Base-by-base conservation (phyloP, 2,113 vertebrate genomes). In the Hoplias malabaricus region DNA sequence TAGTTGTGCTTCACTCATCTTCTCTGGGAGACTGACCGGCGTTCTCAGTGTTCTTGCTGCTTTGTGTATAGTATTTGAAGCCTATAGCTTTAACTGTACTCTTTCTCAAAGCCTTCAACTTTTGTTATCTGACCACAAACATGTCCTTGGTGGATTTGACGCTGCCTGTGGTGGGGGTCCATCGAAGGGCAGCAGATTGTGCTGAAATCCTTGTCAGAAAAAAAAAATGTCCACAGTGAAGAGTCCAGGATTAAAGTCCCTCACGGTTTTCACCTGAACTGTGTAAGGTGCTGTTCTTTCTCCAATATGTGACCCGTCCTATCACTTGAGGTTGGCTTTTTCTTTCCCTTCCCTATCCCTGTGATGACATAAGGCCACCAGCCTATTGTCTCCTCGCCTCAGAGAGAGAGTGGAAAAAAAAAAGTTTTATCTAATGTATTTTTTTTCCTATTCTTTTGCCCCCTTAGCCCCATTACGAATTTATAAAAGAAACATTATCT, bases 401-500 rank as follows among this genome's bases (percentile, higher is more conserved):
- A 79, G 72, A 27, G 59, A 48, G 29, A 11, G 2, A 48, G 29
- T 9, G 2, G 8, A 16, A 54, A 62, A 63, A 70, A 53, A 73
- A 69, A 70, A 42, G 23, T 76, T 89, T 88, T 81, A 72, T 83
- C 82, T 80, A 63, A 83, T 87, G 82, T 86, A 79, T 80, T 82
- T 82, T 80, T 71, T 57, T 70, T 63, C 48, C 62, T 69, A 63
- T 68, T 70, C 71, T 72, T 80, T 73, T 85, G 78, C 69, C 86
- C 81, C 68, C 80, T 79, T 71, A 83, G 90, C 86, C 90, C 80
- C 3, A 83, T 94, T 91, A 94, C 84, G 83, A 90, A 91, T 94
- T 93, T 91, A 92, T 93, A 92, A 92, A 93, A 90, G 88, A 93
- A 93, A 90, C 88, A 93, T 92, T 91, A 92, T 92, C 93, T 93